Evolutionary conservation across 2,113 vertebrate species (phyloP), one percentile per base, ranked within the genome.

Genomic region (Dromiciops gliroides): DNA sequence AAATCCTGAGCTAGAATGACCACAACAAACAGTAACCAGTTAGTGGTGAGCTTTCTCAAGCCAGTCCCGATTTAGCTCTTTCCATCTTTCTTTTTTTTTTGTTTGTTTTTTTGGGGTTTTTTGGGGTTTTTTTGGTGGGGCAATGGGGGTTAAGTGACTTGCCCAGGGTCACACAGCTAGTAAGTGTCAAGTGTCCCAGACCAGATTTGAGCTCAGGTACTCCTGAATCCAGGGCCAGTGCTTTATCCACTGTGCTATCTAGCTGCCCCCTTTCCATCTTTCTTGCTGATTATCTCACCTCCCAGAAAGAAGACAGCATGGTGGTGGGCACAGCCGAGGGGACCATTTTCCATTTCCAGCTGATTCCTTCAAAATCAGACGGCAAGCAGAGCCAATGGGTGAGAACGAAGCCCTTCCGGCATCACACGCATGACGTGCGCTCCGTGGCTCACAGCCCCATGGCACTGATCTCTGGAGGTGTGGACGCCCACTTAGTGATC

Each of bases 381-480:
- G 98, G 98, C 95, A 96, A 94, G 11, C 98, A 99, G 67, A 98
- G 98, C 67, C 98, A 99, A 94, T 99, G 99, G 99, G 98, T 99
- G 95, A 97, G 98, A 91, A 99, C 99, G 0, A 99, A 99, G 92
- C 99, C 99, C 0, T 99, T 99, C 95, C 99, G 99, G 96, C 98
- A 99, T 97, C 99, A 99, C 98, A 99, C 99, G 0, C 99, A 99
- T 0, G 99, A 99, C 0, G 99, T 99, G 94, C 98, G 99, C 48
- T 98, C 99, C 0, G 99, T 99, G 93, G 98, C 97, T 0, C 99
- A 99, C 98, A 99, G 99, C 23, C 98, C 98, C 0, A 99, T 98
- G 0, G 99, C 99, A 0, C 97, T 99, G 90, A 99, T 99, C 53
- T 99, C 99, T 0, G 99, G 99, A 98, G 99, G 99, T 99, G 95